Conservation (phyloP, 2,113 vertebrate genomes). For the Aramus guarauna region DNA sequence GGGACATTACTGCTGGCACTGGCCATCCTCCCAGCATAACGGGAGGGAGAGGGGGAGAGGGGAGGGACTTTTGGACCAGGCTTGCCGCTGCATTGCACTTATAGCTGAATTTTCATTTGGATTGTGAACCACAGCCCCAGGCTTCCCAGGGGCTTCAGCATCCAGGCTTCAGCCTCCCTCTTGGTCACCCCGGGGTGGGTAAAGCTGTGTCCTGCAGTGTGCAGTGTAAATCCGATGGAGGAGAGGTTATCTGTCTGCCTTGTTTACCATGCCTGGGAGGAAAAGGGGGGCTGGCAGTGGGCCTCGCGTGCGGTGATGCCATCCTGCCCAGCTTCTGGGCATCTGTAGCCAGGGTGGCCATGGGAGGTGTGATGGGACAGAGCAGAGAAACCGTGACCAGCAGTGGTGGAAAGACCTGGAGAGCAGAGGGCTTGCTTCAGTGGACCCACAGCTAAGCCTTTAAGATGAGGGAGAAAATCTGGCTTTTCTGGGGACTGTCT, state of each 20-base stretch:
- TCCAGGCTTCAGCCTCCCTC: not conserved
- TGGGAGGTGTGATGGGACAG: accelerated
- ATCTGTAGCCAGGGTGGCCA: accelerated
- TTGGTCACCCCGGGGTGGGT: accelerated
- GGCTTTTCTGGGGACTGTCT: not conserved
- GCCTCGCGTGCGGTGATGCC: not conserved
- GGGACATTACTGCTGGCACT: not conserved
- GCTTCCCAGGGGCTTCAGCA: not conserved
- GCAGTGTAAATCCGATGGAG: accelerated
- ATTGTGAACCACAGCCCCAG: not conserved
- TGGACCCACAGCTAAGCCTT: not conserved
- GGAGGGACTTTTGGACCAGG: not conserved
- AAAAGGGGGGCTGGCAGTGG: not conserved
- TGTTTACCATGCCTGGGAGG: not conserved
- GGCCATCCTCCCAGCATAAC: not conserved
- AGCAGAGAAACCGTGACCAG: not conserved
- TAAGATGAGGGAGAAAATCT: not conserved
- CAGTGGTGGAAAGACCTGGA: accelerated
- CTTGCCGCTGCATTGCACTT: not conserved
- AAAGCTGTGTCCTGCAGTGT: accelerated
- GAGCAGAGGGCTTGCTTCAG: not conserved
- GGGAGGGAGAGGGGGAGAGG: not conserved
- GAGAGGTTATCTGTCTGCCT: not conserved
- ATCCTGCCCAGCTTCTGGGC: not conserved
- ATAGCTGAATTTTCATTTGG: not conserved